phyloP scores from a whole-genome alignment of 2,888 invertebrate genomes.

The Acrobasis suavella region DNA sequence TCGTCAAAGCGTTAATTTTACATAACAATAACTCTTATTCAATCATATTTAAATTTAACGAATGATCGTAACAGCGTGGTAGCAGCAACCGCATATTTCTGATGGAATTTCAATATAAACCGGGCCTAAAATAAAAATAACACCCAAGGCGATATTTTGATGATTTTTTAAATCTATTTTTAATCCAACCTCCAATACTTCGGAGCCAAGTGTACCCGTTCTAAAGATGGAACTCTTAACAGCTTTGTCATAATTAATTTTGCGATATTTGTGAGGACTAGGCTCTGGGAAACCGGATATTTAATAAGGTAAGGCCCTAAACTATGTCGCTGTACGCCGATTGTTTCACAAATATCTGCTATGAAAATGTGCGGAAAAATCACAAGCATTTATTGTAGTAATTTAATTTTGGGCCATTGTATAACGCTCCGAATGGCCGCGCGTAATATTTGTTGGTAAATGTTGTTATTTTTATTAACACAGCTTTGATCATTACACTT shows the following conservation, averaged over 20 bases:
- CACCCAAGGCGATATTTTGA: too few species aligned
- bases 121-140: too few species aligned
- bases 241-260: slow-evolving; percentile 1
- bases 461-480: slow-evolving; percentile 9
- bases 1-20: too few species aligned
- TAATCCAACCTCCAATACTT: neutral
- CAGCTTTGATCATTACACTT: too few species aligned
- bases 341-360: neutral
- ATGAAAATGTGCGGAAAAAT: too few species aligned
- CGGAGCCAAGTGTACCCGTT: neutral
- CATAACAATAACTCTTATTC: too few species aligned
- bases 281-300: neutral
- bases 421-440: neutral
- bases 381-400: too few species aligned
- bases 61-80: too few species aligned
- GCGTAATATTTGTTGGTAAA: slow-evolving; percentile 26
- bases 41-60: too few species aligned
- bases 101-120: too few species aligned
- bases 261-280: neutral
- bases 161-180: too few species aligned
- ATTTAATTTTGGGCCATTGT: neutral
- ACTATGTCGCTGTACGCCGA: neutral
- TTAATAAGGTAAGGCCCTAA: neutral
- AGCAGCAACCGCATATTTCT: too few species aligned
- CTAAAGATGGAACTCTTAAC: neutral